phyloP scores from a whole-genome alignment of 1,140 invertebrate genomes.

The Brachionus paranguensis region DNA sequence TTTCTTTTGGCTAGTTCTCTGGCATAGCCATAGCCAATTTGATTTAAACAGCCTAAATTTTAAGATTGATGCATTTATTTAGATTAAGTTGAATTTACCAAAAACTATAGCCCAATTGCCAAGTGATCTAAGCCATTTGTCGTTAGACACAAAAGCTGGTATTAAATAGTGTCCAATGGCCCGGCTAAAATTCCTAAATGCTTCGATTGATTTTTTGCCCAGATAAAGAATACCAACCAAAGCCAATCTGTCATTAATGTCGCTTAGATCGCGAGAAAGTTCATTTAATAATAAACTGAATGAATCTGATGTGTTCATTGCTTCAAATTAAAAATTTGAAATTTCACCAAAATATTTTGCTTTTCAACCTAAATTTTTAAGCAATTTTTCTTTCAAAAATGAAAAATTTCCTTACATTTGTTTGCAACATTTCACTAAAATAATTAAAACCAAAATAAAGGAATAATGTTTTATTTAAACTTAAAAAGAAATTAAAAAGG shows the following conservation, averaged over 20 bases:
- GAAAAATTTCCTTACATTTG: constrained; percentile 18
- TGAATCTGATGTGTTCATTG: constrained; percentile 12
- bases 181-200: neutral
- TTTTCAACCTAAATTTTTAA: neutral
- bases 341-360: neutral
- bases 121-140: constrained; percentile 25
- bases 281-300: constrained; percentile 13
- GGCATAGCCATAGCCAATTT: constrained; percentile 28
- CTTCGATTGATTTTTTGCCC: neutral
- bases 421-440: constrained; percentile 7
- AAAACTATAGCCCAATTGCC: constrained; percentile 25
- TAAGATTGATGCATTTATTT: no score
- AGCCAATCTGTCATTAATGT: constrained; percentile 17
- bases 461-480: no score
- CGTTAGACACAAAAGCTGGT: neutral
- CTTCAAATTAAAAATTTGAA: neutral
- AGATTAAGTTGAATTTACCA: neutral
- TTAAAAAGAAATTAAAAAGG: no score
- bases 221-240: constrained; percentile 19
- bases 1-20: constrained; percentile 8
- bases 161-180: neutral
- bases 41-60: neutral
- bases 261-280: neutral
- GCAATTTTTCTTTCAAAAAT: neutral
- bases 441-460: no score